These are phyloP conservation scores for Halictus rubicundus DNA, from an alignment of 1,140 invertebrate species.

Conservation along the genomic window DNA sequence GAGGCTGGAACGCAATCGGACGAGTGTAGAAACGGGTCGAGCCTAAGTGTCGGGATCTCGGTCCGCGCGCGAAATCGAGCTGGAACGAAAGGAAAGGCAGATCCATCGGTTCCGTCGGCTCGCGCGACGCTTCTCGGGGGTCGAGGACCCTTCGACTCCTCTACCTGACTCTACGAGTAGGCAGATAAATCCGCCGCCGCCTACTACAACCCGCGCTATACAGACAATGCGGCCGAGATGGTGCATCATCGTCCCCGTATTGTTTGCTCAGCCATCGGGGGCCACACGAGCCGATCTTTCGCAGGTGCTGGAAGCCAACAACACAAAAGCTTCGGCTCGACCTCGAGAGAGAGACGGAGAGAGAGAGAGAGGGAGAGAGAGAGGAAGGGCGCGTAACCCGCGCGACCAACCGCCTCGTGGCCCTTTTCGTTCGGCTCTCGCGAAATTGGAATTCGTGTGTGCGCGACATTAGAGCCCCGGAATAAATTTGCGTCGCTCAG, in stretches of 20 bases:
- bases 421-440: background rate
- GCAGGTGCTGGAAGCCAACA: constrained; percentile 59
- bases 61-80: constrained; percentile 40
- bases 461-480: constrained; percentile 4
- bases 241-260: constrained; percentile 70
- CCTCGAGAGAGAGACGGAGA: background rate
- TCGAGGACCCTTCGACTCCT: constrained; percentile 61
- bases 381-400: constrained; percentile 13
- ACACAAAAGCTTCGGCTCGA: constrained; percentile 16
- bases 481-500: constrained; percentile 15
- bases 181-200: constrained; percentile 70
- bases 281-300: constrained; percentile 57
- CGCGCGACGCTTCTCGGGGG: constrained; percentile 48
- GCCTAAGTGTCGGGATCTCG: constrained; percentile 9
- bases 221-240: constrained; percentile 66
- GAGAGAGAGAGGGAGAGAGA: too few species aligned
- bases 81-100: constrained; percentile 50
- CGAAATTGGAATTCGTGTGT: constrained; percentile 32
- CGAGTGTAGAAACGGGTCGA: constrained; percentile 18
- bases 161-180: constrained; percentile 69
- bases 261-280: constrained; percentile 66
- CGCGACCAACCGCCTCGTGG: constrained; percentile 7
- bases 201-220: constrained; percentile 61
- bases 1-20: constrained; percentile 2
- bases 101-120: constrained; percentile 52